Evolutionary conservation across 2,113 vertebrate species (phyloP).

Genomic region (Bos taurus): ARS-UCD2.0 NC_037338.1:104023501-104024000

Average conservation of each 20-base stretch:
- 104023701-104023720: rapidly evolving
- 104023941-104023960: background rate
- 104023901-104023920: background rate
- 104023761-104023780: rapidly evolving
- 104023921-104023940: rapidly evolving
- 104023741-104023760: background rate
- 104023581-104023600: background rate
- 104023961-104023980: rapidly evolving
- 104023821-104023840: background rate
- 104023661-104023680: too few species aligned
- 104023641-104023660: background rate
- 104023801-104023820: background rate
- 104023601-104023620: background rate
- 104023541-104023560: background rate
- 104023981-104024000: rapidly evolving
- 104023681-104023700: background rate
- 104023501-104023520: background rate
- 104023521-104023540: rapidly evolving
- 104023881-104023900: background rate
- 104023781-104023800: rapidly evolving
- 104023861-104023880: background rate
- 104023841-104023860: background rate
- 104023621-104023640: background rate
- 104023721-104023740: background rate
- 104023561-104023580: background rate